A percentile compares a stretch with the other conserved stretches of the same genome.
phyloP scores from a whole-genome alignment of 2,888 invertebrate species.

The Agonopterix heracliana region DNA sequence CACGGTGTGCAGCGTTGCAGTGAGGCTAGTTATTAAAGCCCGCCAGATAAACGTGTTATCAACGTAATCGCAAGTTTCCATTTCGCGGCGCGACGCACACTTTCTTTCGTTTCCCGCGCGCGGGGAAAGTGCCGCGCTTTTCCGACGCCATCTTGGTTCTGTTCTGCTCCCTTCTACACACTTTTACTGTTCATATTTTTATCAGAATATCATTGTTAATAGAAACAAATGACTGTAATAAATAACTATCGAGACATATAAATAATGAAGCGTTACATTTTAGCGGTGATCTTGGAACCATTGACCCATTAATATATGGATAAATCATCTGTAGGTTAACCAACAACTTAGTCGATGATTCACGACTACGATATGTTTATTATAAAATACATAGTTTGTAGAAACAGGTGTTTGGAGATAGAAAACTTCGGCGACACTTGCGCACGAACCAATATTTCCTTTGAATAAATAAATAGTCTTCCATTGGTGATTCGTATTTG shows the following conservation, averaged over 20 bases:
- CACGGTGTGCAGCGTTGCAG: slow-evolving; percentile 3
- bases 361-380: not conserved
- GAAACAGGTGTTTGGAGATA: not conserved
- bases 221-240: not conserved
- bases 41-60: slow-evolving; percentile 53
- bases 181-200: slow-evolving; percentile 8
- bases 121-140: slow-evolving; percentile 72
- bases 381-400: not conserved
- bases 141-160: slow-evolving; percentile 67
- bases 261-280: not conserved
- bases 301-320: not conserved
- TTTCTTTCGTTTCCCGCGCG: slow-evolving; percentile 73
- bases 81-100: slow-evolving; percentile 55
- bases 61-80: slow-evolving; percentile 67
- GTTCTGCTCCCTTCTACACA: slow-evolving; percentile 24
- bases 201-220: not conserved
- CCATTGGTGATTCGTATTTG: no score
- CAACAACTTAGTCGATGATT: not conserved
- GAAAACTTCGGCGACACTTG: no score
- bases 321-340: not conserved
- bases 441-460: no score
- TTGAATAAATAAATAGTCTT: no score
- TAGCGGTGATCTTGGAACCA: not conserved
- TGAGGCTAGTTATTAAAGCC: slow-evolving; percentile 40
- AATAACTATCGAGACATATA: no score